Conservation (phyloP, 1,140 invertebrate genomes). For the Rhyzopertha dominica region DNA sequence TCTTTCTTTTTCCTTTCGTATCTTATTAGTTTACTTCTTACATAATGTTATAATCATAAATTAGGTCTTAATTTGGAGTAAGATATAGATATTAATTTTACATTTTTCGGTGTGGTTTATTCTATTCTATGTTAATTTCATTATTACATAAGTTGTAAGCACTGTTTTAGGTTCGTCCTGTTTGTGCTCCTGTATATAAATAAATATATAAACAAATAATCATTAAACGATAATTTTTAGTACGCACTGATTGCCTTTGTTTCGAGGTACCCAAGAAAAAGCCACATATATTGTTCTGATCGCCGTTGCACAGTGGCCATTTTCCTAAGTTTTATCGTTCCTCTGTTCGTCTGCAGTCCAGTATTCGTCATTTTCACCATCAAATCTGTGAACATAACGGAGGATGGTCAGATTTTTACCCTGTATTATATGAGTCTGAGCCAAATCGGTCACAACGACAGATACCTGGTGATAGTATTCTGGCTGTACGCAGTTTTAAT, state of each 20-base stretch:
- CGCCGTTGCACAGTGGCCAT: not conserved
- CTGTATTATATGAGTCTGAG: not conserved
- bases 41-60: too few species aligned
- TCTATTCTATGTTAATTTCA: too few species aligned
- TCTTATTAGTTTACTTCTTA: too few species aligned
- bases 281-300: not conserved
- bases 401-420: not conserved
- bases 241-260: constrained; percentile 75
- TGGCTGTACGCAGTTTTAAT: constrained; percentile 71
- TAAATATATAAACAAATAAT: constrained; percentile 72
- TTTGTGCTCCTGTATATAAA: too few species aligned
- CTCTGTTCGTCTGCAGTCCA: not conserved
- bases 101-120: too few species aligned
- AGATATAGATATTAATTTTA: too few species aligned
- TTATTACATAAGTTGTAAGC: too few species aligned
- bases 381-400: not conserved
- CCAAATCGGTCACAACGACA: constrained; percentile 17
- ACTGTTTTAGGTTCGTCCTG: too few species aligned
- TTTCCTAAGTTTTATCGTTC: not conserved
- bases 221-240: constrained; percentile 75
- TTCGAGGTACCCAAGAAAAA: constrained; percentile 54
- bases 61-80: too few species aligned
- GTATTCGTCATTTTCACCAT: not conserved
- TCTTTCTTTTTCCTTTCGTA: too few species aligned
- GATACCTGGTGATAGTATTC: constrained; percentile 49